Conservation (phyloP, 1,140 invertebrate genomes). For the Leptinotarsa undecemlineata region DNA sequence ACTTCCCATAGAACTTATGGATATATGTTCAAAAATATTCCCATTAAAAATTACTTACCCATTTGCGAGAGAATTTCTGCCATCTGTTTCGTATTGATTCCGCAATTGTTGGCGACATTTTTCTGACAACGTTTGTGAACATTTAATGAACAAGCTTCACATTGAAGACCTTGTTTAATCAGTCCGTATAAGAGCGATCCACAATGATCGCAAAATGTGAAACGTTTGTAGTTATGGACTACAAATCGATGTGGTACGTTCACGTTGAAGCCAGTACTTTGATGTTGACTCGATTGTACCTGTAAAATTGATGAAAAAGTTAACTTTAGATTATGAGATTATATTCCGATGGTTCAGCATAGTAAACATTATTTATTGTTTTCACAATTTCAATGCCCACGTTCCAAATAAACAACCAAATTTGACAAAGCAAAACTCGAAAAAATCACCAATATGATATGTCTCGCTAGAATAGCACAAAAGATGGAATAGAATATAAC, state of each 20-base stretch:
- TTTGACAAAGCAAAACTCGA: too few species aligned
- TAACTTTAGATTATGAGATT: too few species aligned
- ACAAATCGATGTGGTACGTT: constrained; percentile 96
- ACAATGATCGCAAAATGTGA: constrained; percentile 99
- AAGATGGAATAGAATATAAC: too few species aligned
- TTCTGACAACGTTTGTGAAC: constrained; percentile 98
- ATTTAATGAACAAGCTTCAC: constrained; percentile 96
- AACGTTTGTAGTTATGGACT: constrained; percentile 93
- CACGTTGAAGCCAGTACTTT: constrained; percentile 91
- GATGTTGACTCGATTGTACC: constrained; percentile 54
- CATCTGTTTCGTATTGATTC: constrained; percentile 96
- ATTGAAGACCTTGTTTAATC: constrained; percentile 95
- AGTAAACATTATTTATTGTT: too few species aligned
- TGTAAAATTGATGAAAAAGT: neutral
- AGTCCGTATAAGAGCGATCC: constrained; percentile 95
- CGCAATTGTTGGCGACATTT: constrained; percentile 99
- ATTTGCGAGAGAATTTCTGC: constrained; percentile 88
- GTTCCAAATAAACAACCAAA: too few species aligned
- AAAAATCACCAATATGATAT: too few species aligned
- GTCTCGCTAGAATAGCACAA: too few species aligned
- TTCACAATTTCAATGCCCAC: too few species aligned
- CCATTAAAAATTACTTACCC: constrained; percentile 62
- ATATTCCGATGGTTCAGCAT: too few species aligned
- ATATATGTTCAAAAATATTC: neutral
- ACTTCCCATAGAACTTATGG: too few species aligned